A percentile compares a stretch with the other conserved stretches of the same genome.
phyloP scores from a whole-genome alignment of 2,888 invertebrate genomes.

The Andrena chrysosceles region DNA sequence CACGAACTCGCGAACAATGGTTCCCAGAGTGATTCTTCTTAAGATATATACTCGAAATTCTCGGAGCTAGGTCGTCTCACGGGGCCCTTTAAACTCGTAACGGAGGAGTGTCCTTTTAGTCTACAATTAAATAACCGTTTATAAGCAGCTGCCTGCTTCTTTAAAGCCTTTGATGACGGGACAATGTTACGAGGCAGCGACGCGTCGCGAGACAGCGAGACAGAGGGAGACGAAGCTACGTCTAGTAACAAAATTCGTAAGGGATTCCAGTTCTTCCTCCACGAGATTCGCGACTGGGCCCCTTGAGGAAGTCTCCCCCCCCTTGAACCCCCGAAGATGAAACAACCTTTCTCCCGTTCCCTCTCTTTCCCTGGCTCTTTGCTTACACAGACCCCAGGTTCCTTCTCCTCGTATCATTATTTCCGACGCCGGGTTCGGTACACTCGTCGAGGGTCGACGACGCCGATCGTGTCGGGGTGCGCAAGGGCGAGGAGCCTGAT shows the following conservation, averaged over 20 bases:
- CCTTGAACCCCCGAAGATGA: slow-evolving; percentile 29
- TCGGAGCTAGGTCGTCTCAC: neutral
- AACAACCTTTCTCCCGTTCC: slow-evolving; percentile 49
- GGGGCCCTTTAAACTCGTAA: slow-evolving; percentile 42
- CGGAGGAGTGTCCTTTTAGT: slow-evolving; percentile 23
- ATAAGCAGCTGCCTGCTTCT: slow-evolving; percentile 54
- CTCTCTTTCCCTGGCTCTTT: slow-evolving; percentile 25
- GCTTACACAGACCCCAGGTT: slow-evolving; percentile 53
- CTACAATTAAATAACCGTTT: slow-evolving; percentile 62
- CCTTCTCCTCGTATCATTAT: slow-evolving; percentile 70
- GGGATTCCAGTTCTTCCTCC: slow-evolving; percentile 64
- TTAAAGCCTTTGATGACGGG: slow-evolving; percentile 32
- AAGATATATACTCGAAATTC: neutral
- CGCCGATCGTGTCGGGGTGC: slow-evolving; percentile 69
- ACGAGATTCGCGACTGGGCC: slow-evolving; percentile 67
- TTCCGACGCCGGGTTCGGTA: slow-evolving; percentile 72
- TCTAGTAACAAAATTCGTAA: slow-evolving; percentile 66
- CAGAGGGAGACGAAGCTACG: slow-evolving; percentile 43
- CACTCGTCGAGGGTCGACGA: slow-evolving; percentile 73
- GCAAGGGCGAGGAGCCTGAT: slow-evolving; percentile 73
- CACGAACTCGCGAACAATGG: slow-evolving; percentile 1
- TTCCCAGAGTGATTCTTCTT: neutral
- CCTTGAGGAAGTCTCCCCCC: slow-evolving; percentile 59
- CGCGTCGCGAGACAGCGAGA: neutral
- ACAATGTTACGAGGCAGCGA: slow-evolving; percentile 40